A percentile compares a stretch with the other conserved stretches of the same genome.
Conservation (phyloP, 1,140 invertebrate species). For the Acromyrmex charruanus region DNA sequence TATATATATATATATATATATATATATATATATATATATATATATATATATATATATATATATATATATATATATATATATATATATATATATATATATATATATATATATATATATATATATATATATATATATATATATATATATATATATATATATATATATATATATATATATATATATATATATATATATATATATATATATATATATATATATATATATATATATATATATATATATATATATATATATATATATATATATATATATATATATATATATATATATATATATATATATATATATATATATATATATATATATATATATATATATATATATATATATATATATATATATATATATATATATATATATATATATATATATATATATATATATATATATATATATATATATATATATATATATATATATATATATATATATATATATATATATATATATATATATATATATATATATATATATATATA, state of each 20-base stretch:
- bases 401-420: constrained; percentile 15
- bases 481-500: constrained; percentile 2
- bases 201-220: too few species aligned
- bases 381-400: too few species aligned
- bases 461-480: too few species aligned
- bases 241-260: too few species aligned
- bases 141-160: background rate
- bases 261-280: too few species aligned
- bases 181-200: too few species aligned
- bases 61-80: background rate
- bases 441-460: too few species aligned
- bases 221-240: background rate
- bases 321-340: constrained; percentile 16
- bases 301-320: background rate
- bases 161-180: too few species aligned
- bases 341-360: too few species aligned
- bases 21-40: background rate
- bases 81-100: background rate
- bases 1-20: background rate
- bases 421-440: too few species aligned
- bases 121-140: background rate
- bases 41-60: background rate
- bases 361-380: too few species aligned
- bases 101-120: background rate
- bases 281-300: too few species aligned